These are phyloP conservation scores for Steatornis caripensis DNA, from an alignment of 2,113 vertebrate species.

Conservation along the genomic window DNA sequence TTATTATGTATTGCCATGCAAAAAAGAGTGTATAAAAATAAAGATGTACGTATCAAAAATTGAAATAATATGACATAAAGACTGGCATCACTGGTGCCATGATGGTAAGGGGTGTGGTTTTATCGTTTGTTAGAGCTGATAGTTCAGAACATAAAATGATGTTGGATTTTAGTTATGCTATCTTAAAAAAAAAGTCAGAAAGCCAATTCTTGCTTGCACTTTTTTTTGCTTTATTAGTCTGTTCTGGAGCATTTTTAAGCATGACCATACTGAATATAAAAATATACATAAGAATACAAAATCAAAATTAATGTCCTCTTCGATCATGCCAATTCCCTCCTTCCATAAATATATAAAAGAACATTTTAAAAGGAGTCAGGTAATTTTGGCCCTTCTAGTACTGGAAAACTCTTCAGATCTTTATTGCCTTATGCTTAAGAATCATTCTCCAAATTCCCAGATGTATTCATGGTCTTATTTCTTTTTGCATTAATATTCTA, in stretches of 20 bases:
- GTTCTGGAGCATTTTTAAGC: not conserved
- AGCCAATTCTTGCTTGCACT: not conserved
- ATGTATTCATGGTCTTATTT: not conserved
- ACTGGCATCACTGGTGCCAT: not conserved
- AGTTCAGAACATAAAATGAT: not conserved
- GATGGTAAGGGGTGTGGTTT: not conserved
- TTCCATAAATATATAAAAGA: not conserved
- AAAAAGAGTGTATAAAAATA: not conserved
- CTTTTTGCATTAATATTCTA: not conserved
- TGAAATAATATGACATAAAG: not conserved
- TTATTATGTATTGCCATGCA: not conserved
- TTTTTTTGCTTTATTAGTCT: not conserved
- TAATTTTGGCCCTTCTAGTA: not conserved
- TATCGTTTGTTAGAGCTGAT: not conserved
- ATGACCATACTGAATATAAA: not conserved
- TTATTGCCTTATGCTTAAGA: not conserved
- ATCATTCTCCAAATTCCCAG: not conserved
- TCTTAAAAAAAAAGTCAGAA: not conserved
- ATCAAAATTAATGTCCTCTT: not conserved
- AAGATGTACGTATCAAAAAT: not conserved
- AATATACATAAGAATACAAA: not conserved
- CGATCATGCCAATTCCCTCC: not conserved
- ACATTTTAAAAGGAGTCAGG: not conserved
- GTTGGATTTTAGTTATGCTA: not conserved
- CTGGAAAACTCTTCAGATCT: not conserved